Base-by-base conservation (phyloP, 1,140 invertebrate species). In the Dinothrombium tinctorium region DNA sequence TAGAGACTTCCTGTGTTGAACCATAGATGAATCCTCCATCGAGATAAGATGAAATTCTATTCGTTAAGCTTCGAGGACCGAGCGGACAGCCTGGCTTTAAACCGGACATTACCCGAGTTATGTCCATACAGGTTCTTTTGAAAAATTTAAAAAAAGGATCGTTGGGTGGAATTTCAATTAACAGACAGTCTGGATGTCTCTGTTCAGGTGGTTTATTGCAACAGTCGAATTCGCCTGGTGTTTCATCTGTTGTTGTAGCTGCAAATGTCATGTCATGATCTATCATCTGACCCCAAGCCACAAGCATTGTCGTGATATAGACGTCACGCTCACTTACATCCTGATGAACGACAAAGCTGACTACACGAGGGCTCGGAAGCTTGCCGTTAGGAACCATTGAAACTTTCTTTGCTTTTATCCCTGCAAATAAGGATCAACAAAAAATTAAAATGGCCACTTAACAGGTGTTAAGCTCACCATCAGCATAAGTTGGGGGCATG, bases 141-240 rank as follows among this genome's bases (percentile, higher is more conserved):
- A 77, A 86, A 20, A 80, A 64, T 11, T 72, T 67, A 63, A 81
- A 90, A 65, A 87, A 89, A 52, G 82, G 80, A 58, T 92, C 86
- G 53, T 86, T 76, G 38, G 75, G 72, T 0, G 84, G 83, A 20
- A 92, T 74, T 24, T 64, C 55, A 46, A 92, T 87, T 57, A 86
- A 80, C 53, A 86, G 75, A 56, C 86, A 92, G 52, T 83, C 83
- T 0, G 79, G 81, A 60, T 87, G 80, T 33, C 37, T 47, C 71
- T 7, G 67, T 62, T 4, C 74, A 69, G 7, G 37, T 7, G 46
- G 74, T 64, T 41, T 47, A 47, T 74, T 66, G 26, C 50, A 52
- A 24, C 48, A 50, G 41, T 48, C 46, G 8, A 59, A 47, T 37
- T 52, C 52, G 14, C 42, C 12, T 9, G 51, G 51, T 35, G 53